Percentiles rank a stretch among this genome's conserved stretches.
Evolutionary conservation across 2,113 vertebrate genomes (phyloP).

Genomic region (Aegotheles bennettii): DNA sequence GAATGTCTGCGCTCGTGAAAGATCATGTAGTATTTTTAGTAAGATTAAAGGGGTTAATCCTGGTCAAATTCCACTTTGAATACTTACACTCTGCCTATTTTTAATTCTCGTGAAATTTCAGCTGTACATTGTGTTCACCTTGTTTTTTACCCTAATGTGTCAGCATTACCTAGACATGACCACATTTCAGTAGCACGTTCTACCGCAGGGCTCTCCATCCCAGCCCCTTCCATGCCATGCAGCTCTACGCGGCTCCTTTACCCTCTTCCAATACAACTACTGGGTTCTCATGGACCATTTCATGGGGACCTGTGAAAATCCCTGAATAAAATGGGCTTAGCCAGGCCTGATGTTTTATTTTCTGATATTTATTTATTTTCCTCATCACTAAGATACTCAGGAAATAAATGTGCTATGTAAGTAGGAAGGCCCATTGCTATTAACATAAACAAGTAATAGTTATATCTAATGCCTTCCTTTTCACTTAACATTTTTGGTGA

Average conservation of each 20-base stretch:
- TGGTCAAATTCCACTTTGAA: constrained; percentile 32
- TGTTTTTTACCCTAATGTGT: not conserved
- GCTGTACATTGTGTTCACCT: not conserved
- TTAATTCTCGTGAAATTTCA: not conserved
- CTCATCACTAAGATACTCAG: not conserved
- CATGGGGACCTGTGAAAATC: not conserved
- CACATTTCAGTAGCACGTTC: not conserved
- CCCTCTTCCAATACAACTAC: not conserved
- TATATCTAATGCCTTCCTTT: not conserved
- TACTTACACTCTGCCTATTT: not conserved
- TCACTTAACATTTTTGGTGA: constrained; percentile 28
- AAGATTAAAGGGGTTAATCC: constrained; percentile 30
- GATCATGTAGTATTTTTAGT: constrained; percentile 27
- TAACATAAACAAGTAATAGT: not conserved
- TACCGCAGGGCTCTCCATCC: fast-evolving
- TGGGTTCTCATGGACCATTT: not conserved
- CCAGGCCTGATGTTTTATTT: not conserved
- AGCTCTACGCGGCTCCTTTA: not conserved
- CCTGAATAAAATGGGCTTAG: not conserved
- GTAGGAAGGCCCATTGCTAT: not conserved
- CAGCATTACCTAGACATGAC: not conserved
- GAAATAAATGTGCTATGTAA: not conserved
- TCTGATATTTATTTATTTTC: too few relatives aligned
- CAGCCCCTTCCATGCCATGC: fast-evolving
- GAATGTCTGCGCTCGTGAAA: not conserved